phyloP scores from a whole-genome alignment of 2,797 vertebrate genomes.

The Leptatherina wallacei region DNA sequence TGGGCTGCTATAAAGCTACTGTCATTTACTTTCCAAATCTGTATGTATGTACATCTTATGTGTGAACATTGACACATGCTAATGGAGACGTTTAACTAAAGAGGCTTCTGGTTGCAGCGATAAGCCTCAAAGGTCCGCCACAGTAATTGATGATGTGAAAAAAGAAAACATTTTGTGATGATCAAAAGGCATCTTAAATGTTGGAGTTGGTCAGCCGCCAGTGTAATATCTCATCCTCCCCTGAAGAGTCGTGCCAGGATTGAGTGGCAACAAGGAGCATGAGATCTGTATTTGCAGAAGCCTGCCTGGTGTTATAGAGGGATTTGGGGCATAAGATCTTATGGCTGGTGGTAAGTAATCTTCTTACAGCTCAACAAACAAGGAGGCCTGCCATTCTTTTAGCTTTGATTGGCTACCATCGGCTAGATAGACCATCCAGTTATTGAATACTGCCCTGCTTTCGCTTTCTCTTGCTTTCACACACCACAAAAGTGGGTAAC shows the following conservation, averaged over 20 bases:
- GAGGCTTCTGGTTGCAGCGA: conserved; percentile 40
- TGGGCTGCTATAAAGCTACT: conserved; percentile 52
- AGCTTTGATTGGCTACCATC: conserved; percentile 51
- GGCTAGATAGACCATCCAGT: conserved; percentile 41
- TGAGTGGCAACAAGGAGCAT: conserved; percentile 48
- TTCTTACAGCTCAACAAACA: conserved; percentile 69
- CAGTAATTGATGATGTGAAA: conserved; percentile 59
- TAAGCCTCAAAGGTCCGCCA: conserved; percentile 46
- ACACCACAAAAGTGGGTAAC: neutral
- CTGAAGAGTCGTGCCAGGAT: conserved; percentile 31
- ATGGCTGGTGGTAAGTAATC: conserved; percentile 68
- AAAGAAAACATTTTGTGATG: conserved; percentile 31
- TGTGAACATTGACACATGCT: conserved; percentile 28
- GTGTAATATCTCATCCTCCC: conserved; percentile 26
- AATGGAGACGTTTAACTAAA: conserved; percentile 53
- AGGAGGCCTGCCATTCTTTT: conserved; percentile 48
- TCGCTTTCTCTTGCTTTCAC: conserved; percentile 12
- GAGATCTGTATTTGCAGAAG: conserved; percentile 64
- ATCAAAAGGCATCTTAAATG: conserved; percentile 70
- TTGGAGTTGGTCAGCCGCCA: conserved; percentile 47
- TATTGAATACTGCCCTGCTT: conserved; percentile 44
- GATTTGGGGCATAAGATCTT: conserved; percentile 69
- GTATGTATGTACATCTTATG: conserved; percentile 15
- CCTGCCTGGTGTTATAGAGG: conserved; percentile 53
- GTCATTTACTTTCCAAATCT: conserved; percentile 51